A percentile compares a stretch with the other conserved stretches of the same genome.
These are phyloP conservation scores for Pachydiplax longipennis DNA, from an alignment of 2,888 invertebrate species.

Conservation along the genomic window DNA sequence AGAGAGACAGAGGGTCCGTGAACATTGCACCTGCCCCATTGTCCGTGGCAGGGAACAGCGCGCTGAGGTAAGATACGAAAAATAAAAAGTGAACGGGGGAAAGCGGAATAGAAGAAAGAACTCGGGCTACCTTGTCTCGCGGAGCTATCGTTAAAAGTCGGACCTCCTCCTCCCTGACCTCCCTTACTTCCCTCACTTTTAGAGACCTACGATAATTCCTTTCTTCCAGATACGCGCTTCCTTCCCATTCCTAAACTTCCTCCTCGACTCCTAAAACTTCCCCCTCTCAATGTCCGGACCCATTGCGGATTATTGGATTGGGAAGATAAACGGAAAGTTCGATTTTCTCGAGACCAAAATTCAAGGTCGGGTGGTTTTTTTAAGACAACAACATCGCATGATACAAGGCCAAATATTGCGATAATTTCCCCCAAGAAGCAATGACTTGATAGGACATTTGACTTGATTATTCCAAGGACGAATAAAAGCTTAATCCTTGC, in stretches of 20 bases:
- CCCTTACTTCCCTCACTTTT: neutral
- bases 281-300: neutral
- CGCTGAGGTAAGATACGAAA: neutral
- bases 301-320: too few relatives aligned
- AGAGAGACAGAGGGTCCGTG: neutral
- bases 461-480: too few relatives aligned
- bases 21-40: neutral
- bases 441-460: too few relatives aligned
- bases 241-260: neutral
- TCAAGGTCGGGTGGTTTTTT: too few relatives aligned
- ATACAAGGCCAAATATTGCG: too few relatives aligned
- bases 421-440: too few relatives aligned
- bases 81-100: neutral
- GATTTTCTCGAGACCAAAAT: too few relatives aligned
- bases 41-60: neutral
- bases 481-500: too few relatives aligned
- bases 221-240: neutral
- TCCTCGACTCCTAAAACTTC: neutral
- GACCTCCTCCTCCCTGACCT: neutral
- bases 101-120: neutral
- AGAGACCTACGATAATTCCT: neutral
- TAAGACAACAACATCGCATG: too few relatives aligned
- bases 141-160: neutral
- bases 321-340: too few relatives aligned
- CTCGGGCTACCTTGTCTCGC: neutral